Evolutionary conservation across 64 coral and sea anemone genomes (phyloP), one percentile per base, ranked within the genome.

Genomic region (Hydrozoanthus tunicans): DNA sequence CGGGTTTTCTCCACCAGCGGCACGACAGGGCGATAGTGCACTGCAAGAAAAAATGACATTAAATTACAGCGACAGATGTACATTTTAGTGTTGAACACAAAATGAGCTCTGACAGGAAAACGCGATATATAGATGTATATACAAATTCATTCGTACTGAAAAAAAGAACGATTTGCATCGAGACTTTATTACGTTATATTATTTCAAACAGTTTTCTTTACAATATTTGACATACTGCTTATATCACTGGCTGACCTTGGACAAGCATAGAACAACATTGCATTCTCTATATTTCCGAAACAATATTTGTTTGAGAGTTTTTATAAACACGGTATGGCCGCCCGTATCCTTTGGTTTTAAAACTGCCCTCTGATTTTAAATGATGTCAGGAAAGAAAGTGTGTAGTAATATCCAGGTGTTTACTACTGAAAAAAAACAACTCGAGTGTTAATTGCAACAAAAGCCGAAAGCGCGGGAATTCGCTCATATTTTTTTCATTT

Each of bases 1-100:
- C 92, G 83, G 32, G 85, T 93, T 77, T 93, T 93, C 66, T 81
- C 86, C 3, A 93, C 84, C 54, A 88, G 5, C 5, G 84, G 84
- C 26, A 88, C 84, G 7, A 88, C 84, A 9, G 84, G 84, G 6
- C 70, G 84, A 58, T 88, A 88, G 11, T 72, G 84, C 6, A 57
- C 84, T 88, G 84, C 20, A 88, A 74, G 13, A 11, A 43, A 51
- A 66, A 53, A 10, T 0, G 20, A 11, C 4, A 32, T 6, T 25
- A 25, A 81, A 43, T 43, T 43, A 43, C 32, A 43, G 32, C 32
- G 32, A 43, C 32, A 43, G 32, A 43, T 11, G 78, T 80, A 27
- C 7, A 12, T 11, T 60, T 24, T 71, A 71, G n/a, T 9, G 17
- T 71, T 71, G 5, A 6, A 71, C 1, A 71, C 17, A 20, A 71